phyloP scores from a whole-genome alignment of 2,113 vertebrate genomes.

The Uria aalge region DNA sequence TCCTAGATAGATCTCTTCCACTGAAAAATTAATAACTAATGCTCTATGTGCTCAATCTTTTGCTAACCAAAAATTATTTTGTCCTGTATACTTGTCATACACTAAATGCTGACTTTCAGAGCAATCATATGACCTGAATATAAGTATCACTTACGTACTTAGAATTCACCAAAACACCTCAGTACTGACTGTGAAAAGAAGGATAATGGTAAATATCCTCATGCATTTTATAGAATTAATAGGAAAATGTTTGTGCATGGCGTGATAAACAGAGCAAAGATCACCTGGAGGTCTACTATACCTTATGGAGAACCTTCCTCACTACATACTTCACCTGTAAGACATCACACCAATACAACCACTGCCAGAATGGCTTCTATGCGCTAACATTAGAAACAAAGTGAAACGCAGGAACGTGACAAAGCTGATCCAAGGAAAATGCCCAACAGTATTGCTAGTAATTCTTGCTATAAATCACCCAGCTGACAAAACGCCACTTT shows the following conservation, averaged over 20 bases:
- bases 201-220: background rate
- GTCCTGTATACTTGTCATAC: background rate
- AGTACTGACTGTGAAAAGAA: background rate
- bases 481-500: background rate
- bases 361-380: background rate
- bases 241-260: background rate
- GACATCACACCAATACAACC: background rate
- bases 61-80: background rate
- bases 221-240: background rate
- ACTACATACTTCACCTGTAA: background rate
- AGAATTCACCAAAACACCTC: background rate
- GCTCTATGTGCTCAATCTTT: background rate
- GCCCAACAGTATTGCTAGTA: background rate
- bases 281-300: background rate
- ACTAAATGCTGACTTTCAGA: background rate
- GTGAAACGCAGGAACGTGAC: background rate
- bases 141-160: background rate
- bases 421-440: background rate
- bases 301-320: background rate
- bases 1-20: background rate
- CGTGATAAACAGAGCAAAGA: background rate
- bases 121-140: background rate
- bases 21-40: background rate
- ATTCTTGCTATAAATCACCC: background rate
- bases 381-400: background rate